Conservation (phyloP, 92 coral and sea anemone genomes). For the Palythoa grandiflora region DNA sequence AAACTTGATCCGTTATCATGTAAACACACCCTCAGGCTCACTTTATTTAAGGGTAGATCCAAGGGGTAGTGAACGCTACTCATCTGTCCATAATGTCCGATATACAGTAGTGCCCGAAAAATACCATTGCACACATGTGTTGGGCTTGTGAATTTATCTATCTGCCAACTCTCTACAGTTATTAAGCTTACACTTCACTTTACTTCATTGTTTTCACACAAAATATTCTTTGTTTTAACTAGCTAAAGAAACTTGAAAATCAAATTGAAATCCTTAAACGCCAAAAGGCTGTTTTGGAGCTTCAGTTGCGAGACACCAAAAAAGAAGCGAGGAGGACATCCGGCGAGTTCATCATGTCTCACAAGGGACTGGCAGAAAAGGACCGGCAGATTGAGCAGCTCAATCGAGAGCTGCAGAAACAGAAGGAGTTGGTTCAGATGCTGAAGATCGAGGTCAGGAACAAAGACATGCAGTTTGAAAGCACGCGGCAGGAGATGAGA, state of each 20-base stretch:
- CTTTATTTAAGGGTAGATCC: no score
- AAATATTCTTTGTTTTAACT: neutral
- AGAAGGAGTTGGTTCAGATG: constrained; percentile 22
- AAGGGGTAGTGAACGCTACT: no score
- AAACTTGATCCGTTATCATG: no score
- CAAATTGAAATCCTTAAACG: constrained; percentile 45
- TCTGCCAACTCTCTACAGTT: no score
- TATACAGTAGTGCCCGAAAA: no score
- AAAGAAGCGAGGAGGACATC: constrained; percentile 23
- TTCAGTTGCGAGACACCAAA: constrained; percentile 18
- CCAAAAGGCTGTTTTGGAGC: constrained; percentile 31
- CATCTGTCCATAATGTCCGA: no score
- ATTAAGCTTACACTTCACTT: no score
- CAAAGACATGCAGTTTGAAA: constrained; percentile 34
- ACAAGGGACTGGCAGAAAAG: constrained; percentile 21
- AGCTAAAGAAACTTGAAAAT: constrained; percentile 62
- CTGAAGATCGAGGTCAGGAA: neutral
- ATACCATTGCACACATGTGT: no score
- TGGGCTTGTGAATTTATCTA: no score
- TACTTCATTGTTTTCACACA: no score
- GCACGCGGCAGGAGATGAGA: constrained; percentile 22
- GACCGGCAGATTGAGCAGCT: constrained; percentile 39
- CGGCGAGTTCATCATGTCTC: constrained; percentile 44
- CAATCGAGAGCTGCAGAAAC: constrained; percentile 40
- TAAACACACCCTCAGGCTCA: no score